These are phyloP conservation scores for Forbesichthys agassizii DNA, from an alignment of 2,113 vertebrate species.

Conservation along the genomic window DNA sequence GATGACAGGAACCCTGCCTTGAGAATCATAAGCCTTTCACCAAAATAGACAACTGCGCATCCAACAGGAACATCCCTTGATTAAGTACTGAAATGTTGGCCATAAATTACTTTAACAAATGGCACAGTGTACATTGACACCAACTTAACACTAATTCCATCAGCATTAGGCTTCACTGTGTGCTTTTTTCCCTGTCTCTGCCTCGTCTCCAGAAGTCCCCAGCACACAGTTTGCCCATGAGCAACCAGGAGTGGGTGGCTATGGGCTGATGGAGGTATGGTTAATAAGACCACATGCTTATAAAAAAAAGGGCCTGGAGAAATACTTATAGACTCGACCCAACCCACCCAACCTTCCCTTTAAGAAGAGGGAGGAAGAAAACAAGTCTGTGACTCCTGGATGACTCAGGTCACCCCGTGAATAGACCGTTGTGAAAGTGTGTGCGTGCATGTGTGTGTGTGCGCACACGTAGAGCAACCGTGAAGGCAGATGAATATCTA, in stretches of 20 bases:
- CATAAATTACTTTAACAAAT: constrained; percentile 43
- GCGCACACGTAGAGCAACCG: constrained; percentile 63
- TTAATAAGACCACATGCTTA: not conserved
- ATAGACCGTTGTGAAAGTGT: constrained; percentile 61
- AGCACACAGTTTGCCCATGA: constrained; percentile 5
- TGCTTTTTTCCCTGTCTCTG: not conserved
- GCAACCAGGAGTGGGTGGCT: not conserved
- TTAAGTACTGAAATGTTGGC: constrained; percentile 28
- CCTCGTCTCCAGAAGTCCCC: not conserved
- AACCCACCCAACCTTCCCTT: not conserved
- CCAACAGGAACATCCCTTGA: constrained; percentile 42
- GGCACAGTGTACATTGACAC: constrained; percentile 7
- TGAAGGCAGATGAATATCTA: constrained; percentile 74
- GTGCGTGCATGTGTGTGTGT: constrained; percentile 47
- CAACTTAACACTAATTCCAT: constrained; percentile 12
- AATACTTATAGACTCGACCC: not conserved
- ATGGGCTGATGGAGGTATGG: not conserved
- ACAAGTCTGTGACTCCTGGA: constrained; percentile 45
- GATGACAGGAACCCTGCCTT: constrained; percentile 37
- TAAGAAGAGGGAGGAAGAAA: not conserved
- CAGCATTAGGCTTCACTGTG: constrained; percentile 14
- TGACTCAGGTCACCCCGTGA: constrained; percentile 51
- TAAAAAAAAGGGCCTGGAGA: not conserved
- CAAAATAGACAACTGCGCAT: constrained; percentile 54
- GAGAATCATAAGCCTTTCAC: constrained; percentile 62